Base-by-base conservation (phyloP, 2,797 vertebrate genomes). In the Gymnothorax javanicus region DNA sequence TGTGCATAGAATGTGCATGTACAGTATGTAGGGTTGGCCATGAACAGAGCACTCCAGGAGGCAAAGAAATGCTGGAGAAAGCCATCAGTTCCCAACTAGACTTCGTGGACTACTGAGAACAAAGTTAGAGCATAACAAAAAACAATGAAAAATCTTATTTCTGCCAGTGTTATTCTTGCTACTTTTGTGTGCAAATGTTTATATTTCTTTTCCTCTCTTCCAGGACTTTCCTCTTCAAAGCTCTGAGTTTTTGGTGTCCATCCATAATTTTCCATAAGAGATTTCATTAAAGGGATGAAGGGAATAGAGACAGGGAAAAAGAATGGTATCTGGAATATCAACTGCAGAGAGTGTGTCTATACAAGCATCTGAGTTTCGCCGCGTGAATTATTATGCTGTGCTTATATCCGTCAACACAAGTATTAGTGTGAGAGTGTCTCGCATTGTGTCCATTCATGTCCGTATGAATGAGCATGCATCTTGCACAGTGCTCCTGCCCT, bases 41-140 rank as follows among this genome's bases (percentile, higher is more conserved):
- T 73, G 56, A 83, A 83, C 86, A 87, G 81, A 59, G 25, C n/a
- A 20, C 83, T 87, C n/a, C 33, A 71, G 71, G 64, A 83, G 60
- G 20, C 52, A 23, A n/a, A 54, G 75, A n/a, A n/a, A n/a, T 11
- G 7, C 27, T 4, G 82, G 82, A 86, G 12, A n/a, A 56, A 43
- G 3, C 27, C 43, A 71, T n/a, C 60, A 60, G 59, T 33, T 64
- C n/a, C 58, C 67, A 56, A 77, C 79, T 83, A 9, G 54, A 56
- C 67, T n/a, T 25, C 86, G 27, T 52, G 81, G 33, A 58, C 82
- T 25, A 62, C 17, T 73, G 67, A 77, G 43, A 25, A 56, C 43
- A 87, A 84, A 84, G 69, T 58, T 43, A 43, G 33, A 43, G 33
- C 33, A 43, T 43, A 43, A 43, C 33, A 43, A 43, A 43, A 43